Conservation (phyloP, 35 echinoderm and acorn worm species). For the Hemicentrotus pulcherrimus region DNA sequence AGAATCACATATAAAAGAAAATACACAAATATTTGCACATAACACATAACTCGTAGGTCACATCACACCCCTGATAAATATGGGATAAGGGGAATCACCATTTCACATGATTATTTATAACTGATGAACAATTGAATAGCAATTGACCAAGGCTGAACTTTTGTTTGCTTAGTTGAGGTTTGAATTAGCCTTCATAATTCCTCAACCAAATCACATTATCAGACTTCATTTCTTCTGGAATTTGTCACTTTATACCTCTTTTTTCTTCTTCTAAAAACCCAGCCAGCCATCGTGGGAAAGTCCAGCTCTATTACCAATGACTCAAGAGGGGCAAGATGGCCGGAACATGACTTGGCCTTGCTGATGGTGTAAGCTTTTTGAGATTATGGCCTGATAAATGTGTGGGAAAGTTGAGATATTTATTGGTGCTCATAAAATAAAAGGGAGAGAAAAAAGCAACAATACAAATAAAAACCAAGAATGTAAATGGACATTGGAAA, state of each 20-base stretch:
- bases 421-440: neutral
- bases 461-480: neutral
- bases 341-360: slow-evolving; percentile 16
- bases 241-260: neutral
- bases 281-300: neutral
- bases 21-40: neutral
- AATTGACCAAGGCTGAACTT: neutral
- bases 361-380: neutral
- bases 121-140: neutral
- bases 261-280: neutral
- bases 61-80: neutral
- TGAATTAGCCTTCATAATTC: neutral
- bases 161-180: neutral
- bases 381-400: neutral
- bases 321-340: neutral
- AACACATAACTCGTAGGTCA: neutral
- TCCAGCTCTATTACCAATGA: neutral
- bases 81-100: neutral
- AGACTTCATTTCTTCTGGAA: slow-evolving; percentile 2
- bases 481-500: neutral
- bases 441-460: neutral
- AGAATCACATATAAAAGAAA: neutral
- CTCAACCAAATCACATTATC: neutral
- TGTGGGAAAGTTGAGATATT: slow-evolving; percentile 11
- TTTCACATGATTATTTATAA: slow-evolving; percentile 8